Evolutionary conservation across 2,113 vertebrate species (phyloP).

Genomic region (Cromileptes altivelis): DNA sequence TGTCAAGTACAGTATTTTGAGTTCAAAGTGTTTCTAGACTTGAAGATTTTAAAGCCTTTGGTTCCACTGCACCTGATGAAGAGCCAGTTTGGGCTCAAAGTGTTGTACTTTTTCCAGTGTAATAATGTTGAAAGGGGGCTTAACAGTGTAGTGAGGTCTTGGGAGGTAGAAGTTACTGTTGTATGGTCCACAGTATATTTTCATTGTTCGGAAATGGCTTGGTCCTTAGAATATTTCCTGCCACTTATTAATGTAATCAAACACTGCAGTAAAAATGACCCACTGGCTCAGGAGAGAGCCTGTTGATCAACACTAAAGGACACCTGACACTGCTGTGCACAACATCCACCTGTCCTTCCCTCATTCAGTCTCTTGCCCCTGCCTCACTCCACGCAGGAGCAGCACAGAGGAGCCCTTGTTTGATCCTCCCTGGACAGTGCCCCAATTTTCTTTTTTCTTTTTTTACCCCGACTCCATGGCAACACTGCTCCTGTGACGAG

Average conservation of each 20-base stretch:
- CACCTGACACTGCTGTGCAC: slow-evolving; percentile 52
- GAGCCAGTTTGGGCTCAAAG: background rate
- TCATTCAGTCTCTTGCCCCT: slow-evolving; percentile 19
- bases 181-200: background rate
- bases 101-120: background rate
- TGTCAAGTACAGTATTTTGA: background rate
- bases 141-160: background rate
- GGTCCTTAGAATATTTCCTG: slow-evolving; percentile 24
- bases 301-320: slow-evolving; percentile 46
- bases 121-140: background rate
- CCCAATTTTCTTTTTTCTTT: slow-evolving; percentile 56
- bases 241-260: slow-evolving; percentile 10
- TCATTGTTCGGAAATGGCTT: background rate
- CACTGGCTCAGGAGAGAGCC: background rate
- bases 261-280: slow-evolving; percentile 12
- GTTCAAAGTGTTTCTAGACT: background rate
- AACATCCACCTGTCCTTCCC: slow-evolving; percentile 70
- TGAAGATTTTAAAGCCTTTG: background rate
- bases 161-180: background rate
- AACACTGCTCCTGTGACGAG: slow-evolving; percentile 72
- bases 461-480: slow-evolving; percentile 74
- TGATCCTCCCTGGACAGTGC: slow-evolving; percentile 60
- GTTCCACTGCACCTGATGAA: no score
- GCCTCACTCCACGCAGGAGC: slow-evolving; percentile 13
- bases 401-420: slow-evolving; percentile 81